Conservation (phyloP, 2,113 vertebrate species). For the Setophaga kirtlandii region DNA sequence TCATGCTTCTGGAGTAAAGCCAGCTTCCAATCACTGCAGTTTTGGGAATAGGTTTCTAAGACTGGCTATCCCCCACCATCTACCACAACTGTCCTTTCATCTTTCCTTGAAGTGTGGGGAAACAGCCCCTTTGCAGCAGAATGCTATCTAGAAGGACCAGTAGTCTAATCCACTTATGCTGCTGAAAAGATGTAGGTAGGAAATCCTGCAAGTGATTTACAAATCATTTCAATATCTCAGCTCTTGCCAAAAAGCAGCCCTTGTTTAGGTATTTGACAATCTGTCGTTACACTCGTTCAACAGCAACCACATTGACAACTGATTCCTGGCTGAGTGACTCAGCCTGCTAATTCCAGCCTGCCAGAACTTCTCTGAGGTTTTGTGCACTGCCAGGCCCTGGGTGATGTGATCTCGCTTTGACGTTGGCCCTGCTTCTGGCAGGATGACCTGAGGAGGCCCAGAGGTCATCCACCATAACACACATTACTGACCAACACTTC, state of each 20-base stretch:
- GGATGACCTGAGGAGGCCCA: background rate
- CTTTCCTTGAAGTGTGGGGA: background rate
- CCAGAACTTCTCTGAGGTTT: background rate
- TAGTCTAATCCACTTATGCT: background rate
- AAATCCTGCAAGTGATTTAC: background rate
- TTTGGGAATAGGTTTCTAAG: background rate
- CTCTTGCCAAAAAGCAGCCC: background rate
- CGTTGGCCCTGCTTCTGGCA: accelerated
- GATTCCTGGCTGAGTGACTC: background rate
- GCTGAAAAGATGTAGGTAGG: background rate
- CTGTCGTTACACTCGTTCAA: background rate
- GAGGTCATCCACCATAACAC: background rate
- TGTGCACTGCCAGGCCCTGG: background rate
- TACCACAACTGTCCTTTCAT: background rate
- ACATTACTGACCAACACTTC: background rate
- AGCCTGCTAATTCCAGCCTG: constrained; percentile 14
- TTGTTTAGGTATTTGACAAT: background rate
- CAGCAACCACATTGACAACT: background rate
- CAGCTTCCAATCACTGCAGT: background rate
- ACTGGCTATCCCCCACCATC: background rate
- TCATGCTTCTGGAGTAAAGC: background rate
- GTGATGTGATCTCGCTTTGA: background rate
- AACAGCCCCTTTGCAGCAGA: background rate
- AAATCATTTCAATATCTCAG: background rate
- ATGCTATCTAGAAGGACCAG: background rate